A percentile compares a stretch with the other conserved stretches of the same genome.
phyloP scores from a whole-genome alignment of 2,113 vertebrate species.

The Passer domesticus region DNA sequence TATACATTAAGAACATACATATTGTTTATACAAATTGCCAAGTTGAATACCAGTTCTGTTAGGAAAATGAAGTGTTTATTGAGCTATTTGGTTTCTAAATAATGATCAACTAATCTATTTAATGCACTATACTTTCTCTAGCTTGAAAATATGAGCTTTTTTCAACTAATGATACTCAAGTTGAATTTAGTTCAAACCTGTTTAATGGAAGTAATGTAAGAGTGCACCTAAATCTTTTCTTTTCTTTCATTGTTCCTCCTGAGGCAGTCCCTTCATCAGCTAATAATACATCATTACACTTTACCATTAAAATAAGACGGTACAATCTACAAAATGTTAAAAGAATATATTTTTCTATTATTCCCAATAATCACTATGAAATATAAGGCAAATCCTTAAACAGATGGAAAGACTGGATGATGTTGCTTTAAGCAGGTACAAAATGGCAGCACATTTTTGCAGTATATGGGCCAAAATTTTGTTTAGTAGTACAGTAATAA shows the following conservation, averaged over 20 bases:
- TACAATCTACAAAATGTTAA: neutral
- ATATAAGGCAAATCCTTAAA: constrained; percentile 51
- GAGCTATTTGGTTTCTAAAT: neutral
- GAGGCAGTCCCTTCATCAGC: constrained; percentile 7
- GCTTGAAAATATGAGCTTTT: neutral
- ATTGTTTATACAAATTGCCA: constrained; percentile 33
- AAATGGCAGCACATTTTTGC: constrained; percentile 18
- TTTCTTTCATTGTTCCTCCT: neutral
- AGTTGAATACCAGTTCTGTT: neutral
- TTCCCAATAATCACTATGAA: neutral
- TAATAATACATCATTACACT: neutral
- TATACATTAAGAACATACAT: constrained; percentile 38
- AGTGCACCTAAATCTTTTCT: neutral
- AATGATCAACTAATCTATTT: neutral
- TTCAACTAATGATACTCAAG: neutral
- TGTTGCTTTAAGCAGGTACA: constrained; percentile 49
- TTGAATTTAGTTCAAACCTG: constrained; percentile 11
- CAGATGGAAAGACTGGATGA: constrained; percentile 18
- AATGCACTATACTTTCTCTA: neutral
- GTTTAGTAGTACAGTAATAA: neutral
- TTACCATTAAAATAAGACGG: neutral
- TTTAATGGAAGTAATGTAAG: neutral
- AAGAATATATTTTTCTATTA: neutral
- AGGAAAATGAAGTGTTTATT: constrained; percentile 10
- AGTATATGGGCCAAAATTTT: neutral